Conservation (phyloP, 2,888 invertebrate species). For the Onthophagus sagittarius region DNA sequence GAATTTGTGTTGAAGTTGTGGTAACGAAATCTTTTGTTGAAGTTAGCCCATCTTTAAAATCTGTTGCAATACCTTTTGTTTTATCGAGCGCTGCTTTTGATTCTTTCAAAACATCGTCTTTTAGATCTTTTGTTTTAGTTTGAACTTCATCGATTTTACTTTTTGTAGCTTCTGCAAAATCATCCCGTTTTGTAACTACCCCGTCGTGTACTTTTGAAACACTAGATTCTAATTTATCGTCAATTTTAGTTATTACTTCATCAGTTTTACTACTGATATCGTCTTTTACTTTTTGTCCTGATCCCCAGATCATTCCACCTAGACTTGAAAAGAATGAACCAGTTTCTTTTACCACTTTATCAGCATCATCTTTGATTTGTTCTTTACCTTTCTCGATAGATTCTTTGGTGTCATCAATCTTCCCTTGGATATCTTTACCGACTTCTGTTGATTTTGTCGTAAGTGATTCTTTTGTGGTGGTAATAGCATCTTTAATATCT, state of each 20-base stretch:
- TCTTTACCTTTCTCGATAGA: too few relatives aligned
- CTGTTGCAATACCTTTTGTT: neutral
- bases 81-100: neutral
- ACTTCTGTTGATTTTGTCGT: neutral
- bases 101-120: neutral
- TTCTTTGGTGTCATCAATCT: too few relatives aligned
- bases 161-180: neutral
- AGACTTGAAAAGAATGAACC: neutral
- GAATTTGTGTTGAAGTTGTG: neutral
- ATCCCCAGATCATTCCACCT: slow-evolving; percentile 15
- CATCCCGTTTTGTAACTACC: too few relatives aligned
- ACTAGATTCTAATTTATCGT: too few relatives aligned
- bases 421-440: neutral
- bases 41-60: neutral
- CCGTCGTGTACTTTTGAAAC: too few relatives aligned
- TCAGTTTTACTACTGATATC: slow-evolving; percentile 15
- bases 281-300: slow-evolving; percentile 21
- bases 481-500: slow-evolving; percentile 10
- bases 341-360: neutral
- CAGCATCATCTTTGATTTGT: neutral
- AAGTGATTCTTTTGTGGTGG: neutral
- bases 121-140: neutral
- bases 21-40: neutral
- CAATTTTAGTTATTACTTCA: slow-evolving; percentile 20
- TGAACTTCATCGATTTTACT: slow-evolving; percentile 16